These are phyloP conservation scores for Trematocara caparti DNA, from an alignment of 2,797 vertebrate genomes.

Conservation along the genomic window DNA sequence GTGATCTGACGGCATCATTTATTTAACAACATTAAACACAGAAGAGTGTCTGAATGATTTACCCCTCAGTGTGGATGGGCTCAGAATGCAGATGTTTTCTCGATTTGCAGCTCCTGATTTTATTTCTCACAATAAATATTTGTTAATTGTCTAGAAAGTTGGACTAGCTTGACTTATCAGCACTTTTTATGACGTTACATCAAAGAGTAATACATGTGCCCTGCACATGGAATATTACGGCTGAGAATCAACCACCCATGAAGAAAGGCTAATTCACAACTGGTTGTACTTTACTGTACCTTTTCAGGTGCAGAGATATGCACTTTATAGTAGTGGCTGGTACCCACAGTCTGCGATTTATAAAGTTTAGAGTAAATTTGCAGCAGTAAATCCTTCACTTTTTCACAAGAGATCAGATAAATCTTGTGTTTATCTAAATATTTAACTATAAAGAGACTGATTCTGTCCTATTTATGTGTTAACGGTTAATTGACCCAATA, in stretches of 20 bases:
- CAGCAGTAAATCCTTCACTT: neutral
- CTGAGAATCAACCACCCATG: neutral
- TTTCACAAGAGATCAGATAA: neutral
- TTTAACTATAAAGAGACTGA: neutral
- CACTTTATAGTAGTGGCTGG: neutral
- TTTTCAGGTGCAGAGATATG: neutral
- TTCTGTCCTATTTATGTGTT: neutral
- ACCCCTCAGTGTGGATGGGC: neutral
- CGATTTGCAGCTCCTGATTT: neutral
- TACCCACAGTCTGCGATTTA: neutral
- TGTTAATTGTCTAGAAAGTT: neutral
- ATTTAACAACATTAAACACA: conserved; percentile 55
- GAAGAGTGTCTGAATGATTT: conserved; percentile 26
- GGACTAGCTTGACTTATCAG: neutral
- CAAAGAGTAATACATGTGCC: neutral
- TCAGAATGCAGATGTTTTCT: conserved; percentile 1
- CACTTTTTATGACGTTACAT: neutral
- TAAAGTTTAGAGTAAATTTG: neutral
- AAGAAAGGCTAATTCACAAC: neutral
- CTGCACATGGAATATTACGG: neutral
- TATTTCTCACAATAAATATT: neutral
- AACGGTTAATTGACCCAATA: neutral
- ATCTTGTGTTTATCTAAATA: neutral
- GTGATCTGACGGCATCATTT: conserved; percentile 46
- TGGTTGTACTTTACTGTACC: neutral